Conservation (phyloP, 1,140 invertebrate genomes). For the Zaprionus tsacasi region DNA sequence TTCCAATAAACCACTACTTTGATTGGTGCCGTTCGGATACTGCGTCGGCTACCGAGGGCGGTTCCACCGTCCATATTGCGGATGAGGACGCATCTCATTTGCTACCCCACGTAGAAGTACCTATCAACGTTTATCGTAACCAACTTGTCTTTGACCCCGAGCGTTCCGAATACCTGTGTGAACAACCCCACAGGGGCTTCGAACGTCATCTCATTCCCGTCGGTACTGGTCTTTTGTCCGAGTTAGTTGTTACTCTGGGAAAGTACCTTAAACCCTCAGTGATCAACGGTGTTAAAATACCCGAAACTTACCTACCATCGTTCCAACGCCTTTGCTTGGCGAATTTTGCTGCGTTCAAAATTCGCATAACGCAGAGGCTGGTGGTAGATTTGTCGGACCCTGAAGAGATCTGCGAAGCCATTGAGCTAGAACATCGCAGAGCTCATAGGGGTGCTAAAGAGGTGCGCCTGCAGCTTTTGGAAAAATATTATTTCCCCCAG, state of each 20-base stretch:
- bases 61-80: conserved; percentile 10
- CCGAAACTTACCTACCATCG: conserved; percentile 1
- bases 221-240: too few relatives aligned
- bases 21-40: too few relatives aligned
- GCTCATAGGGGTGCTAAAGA: conserved; percentile 24
- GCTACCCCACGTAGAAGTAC: not conserved
- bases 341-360: conserved; percentile 1
- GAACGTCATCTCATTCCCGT: conserved; percentile 4
- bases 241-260: too few relatives aligned
- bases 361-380: conserved; percentile 17
- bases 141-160: conserved; percentile 18
- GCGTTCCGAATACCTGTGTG: not conserved
- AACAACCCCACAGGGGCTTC: conserved; percentile 9
- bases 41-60: too few relatives aligned
- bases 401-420: not conserved
- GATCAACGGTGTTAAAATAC: conserved; percentile 20
- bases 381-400: not conserved
- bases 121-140: conserved; percentile 15
- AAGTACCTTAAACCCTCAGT: conserved; percentile 8
- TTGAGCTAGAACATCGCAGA: conserved; percentile 24
- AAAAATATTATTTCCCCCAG: conserved; percentile 21
- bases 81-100: conserved; percentile 5
- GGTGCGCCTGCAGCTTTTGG: not conserved
- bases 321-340: not conserved
- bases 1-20: too few relatives aligned